Evolutionary conservation across 92 coral and sea anemone species (phyloP), one percentile per base, ranked within the genome.

Genomic region (Isaurus tuberculatus): DNA sequence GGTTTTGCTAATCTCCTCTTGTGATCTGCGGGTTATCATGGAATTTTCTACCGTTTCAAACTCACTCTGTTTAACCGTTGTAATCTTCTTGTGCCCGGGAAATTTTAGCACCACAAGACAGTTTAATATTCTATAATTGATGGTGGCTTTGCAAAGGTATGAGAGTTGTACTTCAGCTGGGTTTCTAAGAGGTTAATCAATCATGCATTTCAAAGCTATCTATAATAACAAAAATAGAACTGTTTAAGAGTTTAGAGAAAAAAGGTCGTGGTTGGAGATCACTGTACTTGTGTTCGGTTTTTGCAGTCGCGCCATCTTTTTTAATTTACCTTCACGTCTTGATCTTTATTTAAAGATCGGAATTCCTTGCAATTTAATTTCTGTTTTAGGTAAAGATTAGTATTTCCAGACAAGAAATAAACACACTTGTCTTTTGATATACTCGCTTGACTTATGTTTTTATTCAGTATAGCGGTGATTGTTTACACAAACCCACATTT

Each of bases 401-500:
- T 65, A 22, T 83, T 70, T 67, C 75, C 86, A 91, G 93, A 91
- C 91, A 53, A 61, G 75, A 69, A 75, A 84, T 91, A 91, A 88
- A 93, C 94, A 93, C 84, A 44, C 79, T 89, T 67, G 61, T 79
- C 36, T 88, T 77, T 75, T 75, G 79, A 81, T 89, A 85, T 71
- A 85, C 82, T 64, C 65, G 73, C 31, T 58, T 81, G 86, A 82
- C 80, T 86, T 80, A 58, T 51, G 92, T 83, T 91, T 88, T 89
- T 75, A 88, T 86, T 90, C 88, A 85, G 73, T 79, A 86, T 86
- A 91, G 87, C 83, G 79, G 64, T 28, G 84, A 29, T 42, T 93
- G 97, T 91, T 93, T 93, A 80, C 91, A n/a, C 84, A 72, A 69
- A 60, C 65, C 86, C 90, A 83, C 85, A 73, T 88, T 83, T 88